A percentile compares a stretch with the other conserved stretches of the same genome.
Conservation (phyloP, 2,888 invertebrate species). For the Camponotus fellah region DNA sequence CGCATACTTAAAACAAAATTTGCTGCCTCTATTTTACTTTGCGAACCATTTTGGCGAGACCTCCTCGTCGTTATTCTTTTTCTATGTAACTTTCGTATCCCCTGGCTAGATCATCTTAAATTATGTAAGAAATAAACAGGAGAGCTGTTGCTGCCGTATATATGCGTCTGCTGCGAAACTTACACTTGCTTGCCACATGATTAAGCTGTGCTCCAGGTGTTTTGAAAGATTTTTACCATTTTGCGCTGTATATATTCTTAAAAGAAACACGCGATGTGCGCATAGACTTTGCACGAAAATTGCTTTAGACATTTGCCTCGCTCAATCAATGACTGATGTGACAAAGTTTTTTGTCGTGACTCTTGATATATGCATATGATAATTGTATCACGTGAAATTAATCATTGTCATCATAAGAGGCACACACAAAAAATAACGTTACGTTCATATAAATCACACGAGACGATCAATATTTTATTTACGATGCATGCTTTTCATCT, state of each 20-base stretch:
- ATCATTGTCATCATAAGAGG: slow-evolving; percentile 4
- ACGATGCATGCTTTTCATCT: slow-evolving; percentile 17
- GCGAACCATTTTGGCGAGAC: slow-evolving; percentile 7
- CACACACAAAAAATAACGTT: slow-evolving; percentile 17
- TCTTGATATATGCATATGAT: slow-evolving; percentile 22
- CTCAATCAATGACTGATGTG: slow-evolving; percentile 11
- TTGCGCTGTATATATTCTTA: slow-evolving; percentile 27
- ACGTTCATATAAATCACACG: slow-evolving; percentile 30
- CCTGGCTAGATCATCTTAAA: slow-evolving; percentile 64
- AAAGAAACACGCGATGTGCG: background rate
- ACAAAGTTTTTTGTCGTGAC: slow-evolving; percentile 5
- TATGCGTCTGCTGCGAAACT: slow-evolving; percentile 52
- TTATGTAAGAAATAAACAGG: slow-evolving; percentile 77
- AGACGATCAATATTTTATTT: slow-evolving; percentile 38
- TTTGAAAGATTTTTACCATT: slow-evolving; percentile 67
- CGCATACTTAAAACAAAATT: slow-evolving; percentile 57
- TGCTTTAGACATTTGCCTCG: slow-evolving; percentile 6
- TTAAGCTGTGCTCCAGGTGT: slow-evolving; percentile 70
- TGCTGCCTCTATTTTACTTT: slow-evolving; percentile 46
- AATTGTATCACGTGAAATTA: slow-evolving; percentile 46
- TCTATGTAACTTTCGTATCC: slow-evolving; percentile 51
- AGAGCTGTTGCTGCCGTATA: slow-evolving; percentile 19
- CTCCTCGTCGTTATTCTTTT: slow-evolving; percentile 3
- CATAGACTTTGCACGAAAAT: background rate
- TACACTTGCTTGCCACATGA: slow-evolving; percentile 60